Evolutionary conservation across 2,113 vertebrate species (phyloP), one percentile per base, ranked within the genome.

Genomic region (Seriola rivoliana): DNA sequence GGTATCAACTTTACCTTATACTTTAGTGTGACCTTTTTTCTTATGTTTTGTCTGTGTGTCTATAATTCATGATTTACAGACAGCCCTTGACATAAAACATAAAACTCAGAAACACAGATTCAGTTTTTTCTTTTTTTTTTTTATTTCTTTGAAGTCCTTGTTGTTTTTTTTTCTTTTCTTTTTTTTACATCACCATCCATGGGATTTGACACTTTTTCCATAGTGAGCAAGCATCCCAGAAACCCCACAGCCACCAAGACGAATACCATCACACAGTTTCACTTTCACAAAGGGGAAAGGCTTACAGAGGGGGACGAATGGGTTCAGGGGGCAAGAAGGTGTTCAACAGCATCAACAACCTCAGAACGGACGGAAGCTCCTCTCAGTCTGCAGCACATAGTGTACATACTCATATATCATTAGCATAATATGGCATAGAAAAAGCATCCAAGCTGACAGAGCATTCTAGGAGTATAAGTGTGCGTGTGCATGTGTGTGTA

Each of bases 351-450:
- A 84, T 90, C 79, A 76, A 52, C 84, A 83, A 81, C 85, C 82
- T 93, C 85, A 82, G 76, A 88, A 66, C 14, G 23, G 70, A 77
- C 74, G 64, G 85, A 87, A 87, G 75, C 81, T 85, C 83, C 85
- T 90, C 82, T 85, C 92, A 85, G 78, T 88, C 81, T 89, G 87
- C 85, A 89, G 89, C 87, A 88, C 71, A 71, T 92, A 89, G 91
- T 89, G 85, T 93, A 95, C 93, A 94, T 85, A 91, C 93, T 94
- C 89, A 44, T 87, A 89, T 92, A 87, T 87, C 72, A 93, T 92
- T 91, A 94, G 93, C 90, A 90, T 92, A 92, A 89, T 73, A 91
- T 85, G 90, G 92, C 85, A 91, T 92, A 94, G 88, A 92, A 93
- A 81, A 91, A 92, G 93, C 92, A 93, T 92, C 84, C 88, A 90